Base-by-base conservation (phyloP, 1,140 invertebrate species). In the Calosoma granatense region DNA sequence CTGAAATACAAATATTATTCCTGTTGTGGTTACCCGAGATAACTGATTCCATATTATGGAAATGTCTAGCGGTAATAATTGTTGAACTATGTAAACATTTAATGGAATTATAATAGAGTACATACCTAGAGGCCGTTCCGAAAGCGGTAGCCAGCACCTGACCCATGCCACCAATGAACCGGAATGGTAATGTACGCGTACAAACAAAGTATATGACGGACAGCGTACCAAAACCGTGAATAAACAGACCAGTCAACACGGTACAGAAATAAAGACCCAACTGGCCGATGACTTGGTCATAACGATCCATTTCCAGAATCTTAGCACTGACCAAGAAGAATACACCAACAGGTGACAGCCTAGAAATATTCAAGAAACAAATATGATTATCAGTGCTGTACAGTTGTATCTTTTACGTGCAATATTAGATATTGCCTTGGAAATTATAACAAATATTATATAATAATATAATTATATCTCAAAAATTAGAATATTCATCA, bases 261-360 rank as follows among this genome's bases (percentile, higher is more conserved):
- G 94, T 97, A 57, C 89, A 70, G 65, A 96, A 94, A 72, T 97
- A 98, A 71, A 91, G 74, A 17, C 94, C 94, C 22, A 98, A 75
- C 58, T 90, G 85, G 11, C 90, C 88, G 51, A 92, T 81, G 47
- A 94, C 80, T 2, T 86, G 84, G 0, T 76, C 78, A 60, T 95
- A 85, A 58, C 91, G 87, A 9, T 87, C 79, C 67, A 94, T 94
- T 65, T 90, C 90, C 64, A 97, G 76, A 53, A 97, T 85, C 71
- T 96, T 94, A 21, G 87, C 87, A 4, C 88, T 83, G 47, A 97
- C 90, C 47, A 97, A 76, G 72, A 94, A 97, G 54, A 88, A 84
- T 1, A 97, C 92, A 60, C 94, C 93, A 17, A 96, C 71, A 0
- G 94, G 94, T 21, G 93, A 96, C 58, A 94, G 76, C 90, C 92